phyloP scores from a whole-genome alignment of 2,113 vertebrate genomes.

The Cyanoliseus patagonus region DNA sequence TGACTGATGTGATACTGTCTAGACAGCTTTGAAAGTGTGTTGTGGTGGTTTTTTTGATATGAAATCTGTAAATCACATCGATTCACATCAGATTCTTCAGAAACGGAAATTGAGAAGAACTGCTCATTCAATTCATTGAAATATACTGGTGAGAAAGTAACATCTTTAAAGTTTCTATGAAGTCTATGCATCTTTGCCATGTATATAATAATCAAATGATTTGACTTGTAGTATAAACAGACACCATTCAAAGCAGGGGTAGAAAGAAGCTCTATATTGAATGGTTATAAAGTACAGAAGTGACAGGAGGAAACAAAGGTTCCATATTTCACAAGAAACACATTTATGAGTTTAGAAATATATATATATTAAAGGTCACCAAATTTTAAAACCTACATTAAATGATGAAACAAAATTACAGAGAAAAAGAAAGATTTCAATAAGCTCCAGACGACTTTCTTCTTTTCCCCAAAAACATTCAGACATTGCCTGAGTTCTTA shows the following conservation, averaged over 20 bases:
- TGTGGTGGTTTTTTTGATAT: neutral
- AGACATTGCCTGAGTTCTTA: neutral
- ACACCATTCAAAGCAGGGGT: neutral
- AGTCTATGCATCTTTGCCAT: neutral
- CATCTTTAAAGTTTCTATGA: neutral
- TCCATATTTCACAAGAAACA: neutral
- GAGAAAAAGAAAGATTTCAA: neutral
- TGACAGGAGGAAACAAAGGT: neutral
- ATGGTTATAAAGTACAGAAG: neutral
- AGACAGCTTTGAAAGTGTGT: neutral
- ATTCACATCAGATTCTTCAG: neutral
- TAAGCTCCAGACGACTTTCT: neutral
- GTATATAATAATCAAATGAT: neutral
- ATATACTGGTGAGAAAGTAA: neutral
- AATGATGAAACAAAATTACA: neutral
- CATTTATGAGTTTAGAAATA: neutral
- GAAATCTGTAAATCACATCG: neutral
- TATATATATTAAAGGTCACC: neutral
- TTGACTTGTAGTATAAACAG: neutral
- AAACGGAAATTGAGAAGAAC: neutral
- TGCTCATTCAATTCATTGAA: neutral
- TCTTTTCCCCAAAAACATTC: neutral
- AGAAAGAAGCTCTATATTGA: neutral
- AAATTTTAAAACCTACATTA: neutral
- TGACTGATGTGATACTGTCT: accelerated